Base-by-base conservation (phyloP, 2,888 invertebrate genomes). In the Leucophenga montana region DNA sequence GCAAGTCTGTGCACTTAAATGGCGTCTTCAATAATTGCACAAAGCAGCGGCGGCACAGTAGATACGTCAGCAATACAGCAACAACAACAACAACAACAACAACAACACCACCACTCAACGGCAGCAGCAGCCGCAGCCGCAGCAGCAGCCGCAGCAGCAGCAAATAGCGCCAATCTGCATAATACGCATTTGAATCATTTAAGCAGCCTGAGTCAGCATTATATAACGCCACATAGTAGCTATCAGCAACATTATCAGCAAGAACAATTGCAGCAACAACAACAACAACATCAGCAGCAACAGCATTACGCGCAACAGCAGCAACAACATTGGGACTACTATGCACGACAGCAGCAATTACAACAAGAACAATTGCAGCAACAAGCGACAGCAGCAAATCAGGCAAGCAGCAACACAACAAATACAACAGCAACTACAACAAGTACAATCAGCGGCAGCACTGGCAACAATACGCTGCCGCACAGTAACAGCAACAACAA, bases 1-100 rank as follows among this genome's bases (percentile, higher is more conserved):
- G 87, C 85, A 75, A 85, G 75, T 75, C 78, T 78, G 69, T 71
- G 85, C 73, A 75, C 79, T 81, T 88, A 87, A 86, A 89, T 89
- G 89, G 87, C 89, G 83, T 89, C 86, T 75, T 81, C 89, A 85
- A 85, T 89, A 85, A 88, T 89, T 85, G 86, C 88, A 79, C 87
- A 88, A 81, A 84, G 85, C 78, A 85, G 88, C 80, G 86, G 84
- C 80, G 85, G 85, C 76, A 82, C 83, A 78, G 83, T 84, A 80
- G 87, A 87, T 77, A 78, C 85, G 78, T 82, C 83, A 78, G 84
- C 78, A 77, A 70, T 75, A 70, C 65, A 59, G 57, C 70, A 70
- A 68, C 76, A 75, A 57, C 77, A 68, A 66, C 74, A 73, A 71
- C 73, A 77, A 72, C 67, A 76, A 65, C 71, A 74, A 71, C 75